phyloP scores from a whole-genome alignment of 2,888 invertebrate species.

The Amorpha juglandis region DNA sequence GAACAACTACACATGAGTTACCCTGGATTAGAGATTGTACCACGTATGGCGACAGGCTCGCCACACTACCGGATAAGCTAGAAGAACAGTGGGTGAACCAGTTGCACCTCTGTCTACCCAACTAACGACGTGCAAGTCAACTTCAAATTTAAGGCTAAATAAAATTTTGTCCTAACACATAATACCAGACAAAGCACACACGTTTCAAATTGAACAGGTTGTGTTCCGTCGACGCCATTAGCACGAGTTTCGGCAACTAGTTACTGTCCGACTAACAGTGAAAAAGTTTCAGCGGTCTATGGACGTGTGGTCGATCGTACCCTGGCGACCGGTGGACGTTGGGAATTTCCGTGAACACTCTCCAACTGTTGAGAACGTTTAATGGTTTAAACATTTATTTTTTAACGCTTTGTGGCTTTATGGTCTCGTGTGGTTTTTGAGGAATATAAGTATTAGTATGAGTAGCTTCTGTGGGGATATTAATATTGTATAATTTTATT shows the following conservation, averaged over 20 bases:
- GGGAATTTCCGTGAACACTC: conserved; percentile 9
- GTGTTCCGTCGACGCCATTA: conserved; percentile 25
- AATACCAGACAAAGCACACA: neutral
- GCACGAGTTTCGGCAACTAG: conserved; percentile 28
- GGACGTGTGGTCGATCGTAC: conserved; percentile 18
- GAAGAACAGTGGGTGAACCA: too few species aligned
- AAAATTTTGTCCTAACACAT: neutral
- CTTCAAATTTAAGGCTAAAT: neutral
- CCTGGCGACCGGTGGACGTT: conserved; percentile 10
- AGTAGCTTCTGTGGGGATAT: too few species aligned
- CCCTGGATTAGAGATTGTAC: too few species aligned
- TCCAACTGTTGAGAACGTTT: conserved; percentile 16
- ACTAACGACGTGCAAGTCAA: too few species aligned
- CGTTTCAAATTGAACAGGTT: conserved; percentile 25
- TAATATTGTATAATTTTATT: too few species aligned
- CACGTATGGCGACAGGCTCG: too few species aligned
- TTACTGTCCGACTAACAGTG: conserved; percentile 21
- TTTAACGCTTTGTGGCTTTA: conserved; percentile 9
- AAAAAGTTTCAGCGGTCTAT: conserved; percentile 23
- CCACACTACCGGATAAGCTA: too few species aligned
- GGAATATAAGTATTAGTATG: neutral
- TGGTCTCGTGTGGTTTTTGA: neutral
- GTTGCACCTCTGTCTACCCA: too few species aligned
- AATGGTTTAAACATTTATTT: conserved; percentile 11
- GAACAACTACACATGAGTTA: too few species aligned